Conservation (phyloP, 2,113 vertebrate species). For the Typhlomys cinereus region DNA sequence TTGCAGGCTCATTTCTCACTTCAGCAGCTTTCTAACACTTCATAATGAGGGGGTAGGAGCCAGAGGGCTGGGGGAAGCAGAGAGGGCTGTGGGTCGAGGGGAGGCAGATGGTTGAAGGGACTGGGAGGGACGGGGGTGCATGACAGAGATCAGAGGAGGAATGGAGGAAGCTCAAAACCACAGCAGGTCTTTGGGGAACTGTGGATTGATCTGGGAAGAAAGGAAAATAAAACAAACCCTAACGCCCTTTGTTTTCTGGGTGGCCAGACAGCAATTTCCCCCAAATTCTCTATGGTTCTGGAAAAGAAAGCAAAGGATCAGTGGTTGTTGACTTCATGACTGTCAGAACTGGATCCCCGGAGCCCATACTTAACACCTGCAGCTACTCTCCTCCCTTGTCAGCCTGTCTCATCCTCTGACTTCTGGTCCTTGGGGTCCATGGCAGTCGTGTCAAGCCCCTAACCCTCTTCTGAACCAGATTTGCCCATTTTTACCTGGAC, state of each 20-base stretch:
- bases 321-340: conserved; percentile 50
- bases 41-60: conserved; percentile 88
- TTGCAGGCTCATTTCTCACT: conserved; percentile 95
- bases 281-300: conserved; percentile 59
- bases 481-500: background rate
- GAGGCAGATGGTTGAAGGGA: conserved; percentile 10
- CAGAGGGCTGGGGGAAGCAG: background rate
- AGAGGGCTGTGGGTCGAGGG: background rate
- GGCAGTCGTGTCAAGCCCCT: background rate
- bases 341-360: background rate
- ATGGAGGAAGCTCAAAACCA: conserved; percentile 74
- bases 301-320: conserved; percentile 69
- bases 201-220: conserved; percentile 65
- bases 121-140: conserved; percentile 18
- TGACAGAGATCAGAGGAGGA: background rate
- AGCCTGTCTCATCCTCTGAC: background rate
- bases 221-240: conserved; percentile 66
- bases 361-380: background rate
- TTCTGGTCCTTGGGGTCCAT: rapidly evolving
- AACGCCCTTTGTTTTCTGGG: conserved; percentile 75
- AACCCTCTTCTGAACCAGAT: background rate
- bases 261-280: conserved; percentile 70
- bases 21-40: conserved; percentile 96
- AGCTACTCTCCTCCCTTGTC: background rate
- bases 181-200: conserved; percentile 60